Percentiles rank a stretch among this genome's conserved stretches.
These are phyloP conservation scores for Xestia xanthographa DNA, from an alignment of 2,888 invertebrate genomes.

Conservation along the genomic window DNA sequence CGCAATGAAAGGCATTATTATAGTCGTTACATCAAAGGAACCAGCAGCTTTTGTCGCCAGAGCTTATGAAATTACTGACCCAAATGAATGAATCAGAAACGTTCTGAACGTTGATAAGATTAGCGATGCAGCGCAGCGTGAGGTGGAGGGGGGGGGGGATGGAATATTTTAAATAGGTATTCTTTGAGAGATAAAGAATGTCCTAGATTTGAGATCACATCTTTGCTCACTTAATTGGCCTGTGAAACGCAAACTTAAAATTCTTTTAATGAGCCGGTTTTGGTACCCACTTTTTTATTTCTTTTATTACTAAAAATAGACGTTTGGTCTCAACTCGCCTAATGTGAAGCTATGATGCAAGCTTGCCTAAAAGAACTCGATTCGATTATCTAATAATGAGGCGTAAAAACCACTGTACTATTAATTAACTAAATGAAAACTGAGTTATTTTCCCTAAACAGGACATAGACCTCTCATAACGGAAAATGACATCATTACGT, in stretches of 20 bases:
- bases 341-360: background rate
- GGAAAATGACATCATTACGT: background rate
- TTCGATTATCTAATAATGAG: background rate
- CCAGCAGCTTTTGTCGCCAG: slow-evolving; percentile 51
- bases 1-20: slow-evolving; percentile 55
- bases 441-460: background rate
- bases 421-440: background rate
- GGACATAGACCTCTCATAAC: background rate
- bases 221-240: slow-evolving; percentile 3
- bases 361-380: background rate
- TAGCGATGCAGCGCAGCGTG: slow-evolving; percentile 28
- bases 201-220: slow-evolving; percentile 3
- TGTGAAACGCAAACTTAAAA: background rate
- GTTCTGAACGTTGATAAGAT: slow-evolving; percentile 49
- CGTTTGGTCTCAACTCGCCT: background rate
- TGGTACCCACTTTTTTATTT: background rate
- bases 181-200: slow-evolving; percentile 17
- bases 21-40: slow-evolving; percentile 47
- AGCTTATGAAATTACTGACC: slow-evolving; percentile 55
- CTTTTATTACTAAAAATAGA: background rate
- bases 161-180: slow-evolving; percentile 30
- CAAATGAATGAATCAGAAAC: slow-evolving; percentile 59
- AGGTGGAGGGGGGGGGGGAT: too few relatives aligned
- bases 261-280: background rate
- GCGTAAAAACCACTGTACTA: background rate